Conservation (phyloP, 2,113 vertebrate genomes). For the Caretta caretta region DNA sequence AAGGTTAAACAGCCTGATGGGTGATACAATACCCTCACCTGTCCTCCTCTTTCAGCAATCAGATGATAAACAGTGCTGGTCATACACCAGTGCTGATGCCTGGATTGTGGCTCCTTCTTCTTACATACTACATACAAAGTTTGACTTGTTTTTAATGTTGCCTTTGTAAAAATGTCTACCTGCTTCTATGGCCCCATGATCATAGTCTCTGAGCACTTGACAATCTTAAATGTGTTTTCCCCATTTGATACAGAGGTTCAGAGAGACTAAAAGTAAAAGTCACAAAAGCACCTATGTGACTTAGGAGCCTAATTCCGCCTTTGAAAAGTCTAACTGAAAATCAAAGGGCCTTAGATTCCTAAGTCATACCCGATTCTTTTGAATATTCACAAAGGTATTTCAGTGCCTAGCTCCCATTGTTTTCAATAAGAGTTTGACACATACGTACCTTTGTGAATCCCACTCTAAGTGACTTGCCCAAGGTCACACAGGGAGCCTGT, state of each 20-base stretch:
- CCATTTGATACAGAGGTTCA: not conserved
- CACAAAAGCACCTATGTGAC: not conserved
- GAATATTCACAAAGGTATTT: not conserved
- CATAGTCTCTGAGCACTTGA: not conserved
- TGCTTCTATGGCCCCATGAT: not conserved
- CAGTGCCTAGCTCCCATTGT: not conserved
- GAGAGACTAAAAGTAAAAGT: not conserved
- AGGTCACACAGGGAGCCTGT: not conserved
- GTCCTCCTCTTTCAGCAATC: slow-evolving; percentile 58
- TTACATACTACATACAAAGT: not conserved
- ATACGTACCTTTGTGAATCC: not conserved
- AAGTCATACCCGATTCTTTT: not conserved
- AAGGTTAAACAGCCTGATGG: slow-evolving; percentile 20
- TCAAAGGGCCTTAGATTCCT: not conserved
- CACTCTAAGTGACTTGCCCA: not conserved
- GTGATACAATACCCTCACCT: slow-evolving; percentile 4
- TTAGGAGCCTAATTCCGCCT: not conserved
- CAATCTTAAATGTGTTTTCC: not conserved
- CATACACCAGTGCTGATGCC: not conserved
- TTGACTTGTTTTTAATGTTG: not conserved
- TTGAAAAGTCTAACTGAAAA: not conserved
- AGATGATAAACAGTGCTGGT: slow-evolving; percentile 39
- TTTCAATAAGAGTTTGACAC: not conserved
- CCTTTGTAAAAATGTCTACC: slow-evolving; percentile 20
- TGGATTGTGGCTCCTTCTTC: not conserved